These are phyloP conservation scores for Enteromius mattozi DNA, from an alignment of 2,797 vertebrate genomes.

Conservation along the genomic window DNA sequence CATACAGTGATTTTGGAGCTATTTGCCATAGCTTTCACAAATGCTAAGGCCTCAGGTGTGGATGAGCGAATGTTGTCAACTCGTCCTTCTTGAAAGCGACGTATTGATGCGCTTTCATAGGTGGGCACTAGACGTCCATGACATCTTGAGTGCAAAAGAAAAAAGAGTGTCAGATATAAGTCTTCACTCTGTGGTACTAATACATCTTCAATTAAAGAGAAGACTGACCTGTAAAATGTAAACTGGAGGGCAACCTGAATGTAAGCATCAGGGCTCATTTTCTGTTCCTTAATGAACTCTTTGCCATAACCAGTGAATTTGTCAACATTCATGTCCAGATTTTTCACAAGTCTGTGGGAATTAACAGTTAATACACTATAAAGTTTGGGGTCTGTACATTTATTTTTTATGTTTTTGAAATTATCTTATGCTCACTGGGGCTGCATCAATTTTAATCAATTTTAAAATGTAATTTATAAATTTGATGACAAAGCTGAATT, in stretches of 20 bases:
- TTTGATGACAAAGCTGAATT: not conserved
- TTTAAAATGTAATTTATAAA: not conserved
- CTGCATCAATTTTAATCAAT: not conserved
- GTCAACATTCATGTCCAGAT: slow-evolving; percentile 89
- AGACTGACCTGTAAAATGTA: slow-evolving; percentile 88
- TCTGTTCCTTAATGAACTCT: slow-evolving; percentile 94
- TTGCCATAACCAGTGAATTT: slow-evolving; percentile 90
- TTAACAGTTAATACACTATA: not conserved
- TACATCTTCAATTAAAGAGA: slow-evolving; percentile 1
- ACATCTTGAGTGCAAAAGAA: slow-evolving; percentile 78
- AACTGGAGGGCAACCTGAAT: slow-evolving; percentile 94
- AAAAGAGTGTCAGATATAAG: not conserved
- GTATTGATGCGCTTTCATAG: slow-evolving; percentile 95
- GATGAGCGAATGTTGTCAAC: slow-evolving; percentile 97
- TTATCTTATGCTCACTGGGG: not conserved
- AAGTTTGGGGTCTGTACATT: not conserved
- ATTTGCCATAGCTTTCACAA: slow-evolving; percentile 88
- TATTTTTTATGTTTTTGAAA: not conserved
- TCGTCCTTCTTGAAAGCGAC: slow-evolving; percentile 90
- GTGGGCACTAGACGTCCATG: slow-evolving; percentile 84
- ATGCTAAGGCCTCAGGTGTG: slow-evolving; percentile 86
- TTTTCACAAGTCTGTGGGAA: slow-evolving; percentile 82
- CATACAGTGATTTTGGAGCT: slow-evolving; percentile 76
- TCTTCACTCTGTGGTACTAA: not conserved
- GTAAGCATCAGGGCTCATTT: slow-evolving; percentile 94